Conservation (phyloP, 1,140 invertebrate species). For the Aphelenchoides fujianensis region DNA sequence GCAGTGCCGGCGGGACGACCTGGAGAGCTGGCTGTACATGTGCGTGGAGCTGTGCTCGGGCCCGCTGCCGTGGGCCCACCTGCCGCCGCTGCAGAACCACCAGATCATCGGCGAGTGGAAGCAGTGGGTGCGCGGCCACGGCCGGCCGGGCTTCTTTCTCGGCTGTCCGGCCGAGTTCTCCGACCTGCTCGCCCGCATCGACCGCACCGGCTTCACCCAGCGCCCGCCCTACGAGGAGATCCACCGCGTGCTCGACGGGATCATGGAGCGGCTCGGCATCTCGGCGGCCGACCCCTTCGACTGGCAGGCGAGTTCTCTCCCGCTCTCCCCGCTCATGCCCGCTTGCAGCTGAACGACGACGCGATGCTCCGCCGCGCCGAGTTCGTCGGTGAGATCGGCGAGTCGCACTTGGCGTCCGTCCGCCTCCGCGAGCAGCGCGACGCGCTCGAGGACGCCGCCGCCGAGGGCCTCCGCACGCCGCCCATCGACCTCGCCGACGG, state of each 20-base stretch:
- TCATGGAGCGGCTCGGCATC: conserved; percentile 30
- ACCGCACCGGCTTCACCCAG: too few relatives aligned
- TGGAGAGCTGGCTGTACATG: too few relatives aligned
- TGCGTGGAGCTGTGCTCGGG: too few relatives aligned
- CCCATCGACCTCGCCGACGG: too few relatives aligned
- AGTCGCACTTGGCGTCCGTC: conserved; percentile 39
- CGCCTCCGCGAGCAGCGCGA: conserved; percentile 29
- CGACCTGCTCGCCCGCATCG: conserved; percentile 36
- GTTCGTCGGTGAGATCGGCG: conserved; percentile 42
- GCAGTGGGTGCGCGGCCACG: conserved; percentile 25
- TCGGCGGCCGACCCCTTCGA: conserved; percentile 40
- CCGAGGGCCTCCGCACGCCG: too few relatives aligned
- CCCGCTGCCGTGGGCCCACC: conserved; percentile 43
- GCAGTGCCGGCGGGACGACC: too few relatives aligned
- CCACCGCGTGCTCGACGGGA: conserved; percentile 17
- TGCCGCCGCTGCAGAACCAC: conserved; percentile 38
- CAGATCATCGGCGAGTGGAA: conserved; percentile 46
- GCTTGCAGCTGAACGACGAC: conserved; percentile 34
- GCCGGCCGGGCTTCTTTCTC: conserved; percentile 30
- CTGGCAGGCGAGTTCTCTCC: conserved; percentile 34
- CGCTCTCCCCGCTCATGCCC: conserved; percentile 33
- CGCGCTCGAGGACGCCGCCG: too few relatives aligned
- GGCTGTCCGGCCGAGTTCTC: conserved; percentile 39
- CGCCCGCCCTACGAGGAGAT: conserved; percentile 38
- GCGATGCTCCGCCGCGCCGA: conserved; percentile 35